Evolutionary conservation across 2,888 invertebrate genomes (phyloP), one percentile per base, ranked within the genome.

Genomic region (Xylophagus ater): DNA sequence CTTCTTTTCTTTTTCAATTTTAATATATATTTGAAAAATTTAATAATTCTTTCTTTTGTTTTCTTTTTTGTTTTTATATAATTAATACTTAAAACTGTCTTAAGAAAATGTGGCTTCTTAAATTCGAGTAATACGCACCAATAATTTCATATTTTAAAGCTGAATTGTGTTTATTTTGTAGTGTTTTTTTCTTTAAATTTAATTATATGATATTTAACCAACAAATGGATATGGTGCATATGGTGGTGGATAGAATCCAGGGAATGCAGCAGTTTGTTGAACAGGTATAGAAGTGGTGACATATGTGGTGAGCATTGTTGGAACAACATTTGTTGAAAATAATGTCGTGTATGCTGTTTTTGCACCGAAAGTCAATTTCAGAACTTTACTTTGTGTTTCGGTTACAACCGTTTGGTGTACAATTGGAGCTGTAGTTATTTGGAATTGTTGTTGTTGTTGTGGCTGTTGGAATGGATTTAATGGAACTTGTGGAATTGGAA

Each of bases 321-420:
- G 87, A 28, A 88, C 77, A 30, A 89, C 77, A 53, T 74, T 78
- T 25, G 88, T 87, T 3, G 84, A 82, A 60, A 78, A 87, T 42
- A 90, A 69, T 2, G 88, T 89, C 6, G 89, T 89, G 57, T 82
- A 83, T 1, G 87, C 79, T 1, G 88, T 88, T 61, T 85, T 86
- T 21, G 89, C 88, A n/a, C 89, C 88, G 57, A 89, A 89, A 9
- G 87, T 88, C 49, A 89, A 66, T 62, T 88, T 87, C 45, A 89
- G 65, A 36, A 88, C 69, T 65, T 85, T 81, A 51, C 87, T 86
- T 46, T 82, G 76, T 1, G 86, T 86, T 47, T 81, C 73, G 2
- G 81, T 82, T 10, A 86, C 74, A 51, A 82, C 68, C 1, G 86
- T 85, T 54, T 82, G 84, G 42, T 82, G 74, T 17, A 88, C 72